Evolutionary conservation across 1,140 invertebrate genomes (phyloP), one percentile per base, ranked within the genome.

Genomic region (Sycophila sp.): DNA sequence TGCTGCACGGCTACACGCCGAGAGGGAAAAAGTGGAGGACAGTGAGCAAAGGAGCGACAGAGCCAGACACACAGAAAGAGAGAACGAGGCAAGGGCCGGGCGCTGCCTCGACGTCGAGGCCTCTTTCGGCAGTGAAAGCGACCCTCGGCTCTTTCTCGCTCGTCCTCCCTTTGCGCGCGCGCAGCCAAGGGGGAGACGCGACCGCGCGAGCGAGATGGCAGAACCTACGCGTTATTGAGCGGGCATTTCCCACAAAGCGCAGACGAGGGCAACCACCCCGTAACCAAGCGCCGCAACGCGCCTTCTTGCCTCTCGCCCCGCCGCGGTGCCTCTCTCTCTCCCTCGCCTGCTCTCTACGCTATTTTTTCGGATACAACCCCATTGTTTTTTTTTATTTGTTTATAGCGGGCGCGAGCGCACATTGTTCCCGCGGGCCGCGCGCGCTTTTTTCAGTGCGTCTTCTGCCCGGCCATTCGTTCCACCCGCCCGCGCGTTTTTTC

Each of bases 241-340:
- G 83, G 78, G 79, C 79, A 84, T 83, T 82, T 82, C 80, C 80
- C 81, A 83, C 81, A 84, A 82, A 82, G 81, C 81, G 81, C 82
- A 83, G 82, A 83, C 82, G 83, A 84, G 83, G 83, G 83, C 82
- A 84, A 83, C 83, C 82, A 84, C 83, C 83, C 82, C 81, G 80
- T 80, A 76, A 75, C 71, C 69, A 75, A 76, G 71, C 75, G 74
- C 69, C 78, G 76, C 78, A 80, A 76, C 76, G 79, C 59, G 67
- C 75, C 71, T 69, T 77, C 71, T 69, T 64, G 42, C 69, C 73
- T 66, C 73, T 70, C 51, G 51, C 64, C 45, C 73, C 71, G 28
- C 71, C 63, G 47, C 69, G 51, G 72, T 69, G 60, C 51, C 59
- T 59, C 70, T 53, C 47, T 66, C 70, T 60, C 38, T 59, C 36